Conservation (phyloP, 1,140 invertebrate genomes). For the Bilobella aurantiaca region DNA sequence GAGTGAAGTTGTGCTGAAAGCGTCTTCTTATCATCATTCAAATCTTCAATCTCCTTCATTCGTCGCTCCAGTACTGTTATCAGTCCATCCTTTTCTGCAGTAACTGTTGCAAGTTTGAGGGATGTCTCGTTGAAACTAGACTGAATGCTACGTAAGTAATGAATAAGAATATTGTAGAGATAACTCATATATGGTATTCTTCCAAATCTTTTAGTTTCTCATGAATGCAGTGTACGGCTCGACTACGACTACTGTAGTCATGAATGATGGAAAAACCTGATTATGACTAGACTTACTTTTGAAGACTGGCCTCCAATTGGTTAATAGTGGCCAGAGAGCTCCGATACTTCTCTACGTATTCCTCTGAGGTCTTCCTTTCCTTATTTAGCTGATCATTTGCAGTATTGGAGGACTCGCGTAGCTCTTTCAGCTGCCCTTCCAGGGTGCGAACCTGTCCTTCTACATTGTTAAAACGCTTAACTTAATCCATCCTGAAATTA, state of each 20-base stretch:
- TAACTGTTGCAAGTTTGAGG: background rate
- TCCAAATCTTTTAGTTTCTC: background rate
- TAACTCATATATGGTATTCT: background rate
- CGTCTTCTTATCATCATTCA: slow-evolving; percentile 52
- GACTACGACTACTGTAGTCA: no score
- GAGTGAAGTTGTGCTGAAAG: slow-evolving; percentile 54
- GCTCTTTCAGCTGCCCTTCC: slow-evolving; percentile 7
- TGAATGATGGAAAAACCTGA: no score
- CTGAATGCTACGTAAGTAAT: slow-evolving; percentile 1
- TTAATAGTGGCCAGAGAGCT: slow-evolving; percentile 3
- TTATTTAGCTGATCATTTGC: slow-evolving; percentile 9
- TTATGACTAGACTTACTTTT: slow-evolving; percentile 3
- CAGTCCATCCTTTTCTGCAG: slow-evolving; percentile 54
- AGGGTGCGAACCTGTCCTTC: slow-evolving; percentile 6
- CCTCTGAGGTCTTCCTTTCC: slow-evolving; percentile 11
- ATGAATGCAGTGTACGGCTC: background rate
- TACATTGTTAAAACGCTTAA: background rate
- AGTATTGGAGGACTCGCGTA: background rate
- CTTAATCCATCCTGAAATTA: no score
- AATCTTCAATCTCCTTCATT: slow-evolving; percentile 55
- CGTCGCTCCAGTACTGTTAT: slow-evolving; percentile 56
- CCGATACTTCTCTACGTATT: slow-evolving; percentile 7
- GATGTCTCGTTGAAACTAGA: slow-evolving; percentile 7
- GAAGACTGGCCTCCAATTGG: slow-evolving; percentile 14
- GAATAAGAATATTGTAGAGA: background rate